phyloP scores from a whole-genome alignment of 2,797 vertebrate genomes.

The Picus viridis region DNA sequence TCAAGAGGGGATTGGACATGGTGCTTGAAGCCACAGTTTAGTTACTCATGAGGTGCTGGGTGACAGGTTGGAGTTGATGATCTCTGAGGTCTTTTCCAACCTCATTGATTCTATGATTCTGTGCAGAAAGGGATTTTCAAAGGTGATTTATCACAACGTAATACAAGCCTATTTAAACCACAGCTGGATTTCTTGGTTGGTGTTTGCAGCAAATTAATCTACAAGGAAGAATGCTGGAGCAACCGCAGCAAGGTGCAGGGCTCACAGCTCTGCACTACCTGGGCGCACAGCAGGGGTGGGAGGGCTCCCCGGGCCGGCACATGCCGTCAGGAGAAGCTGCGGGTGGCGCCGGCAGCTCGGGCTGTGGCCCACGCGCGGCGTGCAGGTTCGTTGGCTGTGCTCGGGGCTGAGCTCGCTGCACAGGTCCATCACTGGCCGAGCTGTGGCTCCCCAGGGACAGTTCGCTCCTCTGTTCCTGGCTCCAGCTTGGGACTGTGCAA shows the following conservation, averaged over 20 bases:
- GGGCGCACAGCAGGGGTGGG: fast-evolving
- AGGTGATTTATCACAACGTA: not conserved
- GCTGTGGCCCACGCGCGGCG: fast-evolving
- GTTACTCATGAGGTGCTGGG: no score
- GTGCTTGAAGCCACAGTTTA: no score
- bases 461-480: fast-evolving
- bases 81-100: no score
- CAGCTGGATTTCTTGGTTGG: not conserved
- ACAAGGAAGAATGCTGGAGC: not conserved
- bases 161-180: not conserved
- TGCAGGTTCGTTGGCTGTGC: fast-evolving
- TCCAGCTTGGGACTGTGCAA: not conserved
- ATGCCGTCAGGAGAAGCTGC: not conserved
- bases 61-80: no score
- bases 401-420: not conserved
- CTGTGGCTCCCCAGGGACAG: fast-evolving
- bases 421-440: fast-evolving
- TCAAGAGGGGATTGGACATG: no score
- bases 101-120: no score
- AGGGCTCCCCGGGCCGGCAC: not conserved
- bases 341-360: not conserved
- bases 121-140: not conserved
- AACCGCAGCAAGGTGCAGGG: not conserved
- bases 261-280: not conserved
- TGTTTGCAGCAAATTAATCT: not conserved